These are phyloP conservation scores for Lepidurus packardi DNA, from an alignment of 1,140 invertebrate genomes.

Conservation along the genomic window DNA sequence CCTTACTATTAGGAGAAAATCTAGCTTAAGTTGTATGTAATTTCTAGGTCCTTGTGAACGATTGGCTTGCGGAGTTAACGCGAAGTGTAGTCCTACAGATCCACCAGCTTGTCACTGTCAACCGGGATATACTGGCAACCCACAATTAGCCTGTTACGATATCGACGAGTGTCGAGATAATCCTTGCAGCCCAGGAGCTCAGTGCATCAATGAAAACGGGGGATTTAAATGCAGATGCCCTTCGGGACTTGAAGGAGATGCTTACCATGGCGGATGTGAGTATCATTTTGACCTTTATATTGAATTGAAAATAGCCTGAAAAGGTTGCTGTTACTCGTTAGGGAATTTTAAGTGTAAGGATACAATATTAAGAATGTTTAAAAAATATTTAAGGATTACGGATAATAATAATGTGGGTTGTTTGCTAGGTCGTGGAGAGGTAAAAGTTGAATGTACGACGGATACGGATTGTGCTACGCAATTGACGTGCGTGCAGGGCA, in stretches of 20 bases:
- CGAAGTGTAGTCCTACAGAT: slow-evolving; percentile 81
- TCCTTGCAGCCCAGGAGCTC: slow-evolving; percentile 76
- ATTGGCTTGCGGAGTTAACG: slow-evolving; percentile 79
- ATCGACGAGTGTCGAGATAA: slow-evolving; percentile 70
- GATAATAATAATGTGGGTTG: not conserved
- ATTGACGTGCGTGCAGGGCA: slow-evolving; percentile 65
- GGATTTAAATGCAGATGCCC: slow-evolving; percentile 72
- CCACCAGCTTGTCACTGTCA: slow-evolving; percentile 81
- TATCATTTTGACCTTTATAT: not conserved
- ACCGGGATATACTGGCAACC: slow-evolving; percentile 74
- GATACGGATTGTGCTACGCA: slow-evolving; percentile 74
- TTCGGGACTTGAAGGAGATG: slow-evolving; percentile 70
- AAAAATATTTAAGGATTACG: not conserved
- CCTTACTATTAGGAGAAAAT: not conserved
- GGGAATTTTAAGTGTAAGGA: not conserved
- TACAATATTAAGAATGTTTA: not conserved
- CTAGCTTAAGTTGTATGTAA: not conserved
- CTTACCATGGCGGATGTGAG: slow-evolving; percentile 73
- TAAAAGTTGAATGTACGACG: slow-evolving; percentile 57
- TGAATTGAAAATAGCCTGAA: too few relatives aligned
- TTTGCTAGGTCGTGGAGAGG: slow-evolving; percentile 35
- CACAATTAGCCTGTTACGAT: slow-evolving; percentile 72
- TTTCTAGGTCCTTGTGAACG: slow-evolving; percentile 65
- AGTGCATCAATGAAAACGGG: slow-evolving; percentile 78
- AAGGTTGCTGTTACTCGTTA: not conserved